phyloP scores from a whole-genome alignment of 2,113 vertebrate genomes.

The Rhinolophus ferrumequinum region DNA sequence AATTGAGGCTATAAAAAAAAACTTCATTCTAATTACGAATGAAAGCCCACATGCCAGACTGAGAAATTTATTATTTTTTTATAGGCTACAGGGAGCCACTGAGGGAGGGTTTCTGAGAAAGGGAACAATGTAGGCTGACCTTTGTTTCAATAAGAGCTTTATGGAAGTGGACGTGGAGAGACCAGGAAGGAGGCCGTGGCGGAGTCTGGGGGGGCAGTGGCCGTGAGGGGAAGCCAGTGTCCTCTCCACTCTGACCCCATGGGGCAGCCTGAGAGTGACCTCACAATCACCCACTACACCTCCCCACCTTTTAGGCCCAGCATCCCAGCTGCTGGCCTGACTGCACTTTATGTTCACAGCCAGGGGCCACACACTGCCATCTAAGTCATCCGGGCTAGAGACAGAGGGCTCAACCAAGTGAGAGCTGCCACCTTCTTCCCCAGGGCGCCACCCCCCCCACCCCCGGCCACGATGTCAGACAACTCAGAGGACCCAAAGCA shows the following conservation, averaged over 20 bases:
- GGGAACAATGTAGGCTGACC: neutral
- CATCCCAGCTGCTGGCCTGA: neutral
- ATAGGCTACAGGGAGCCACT: neutral
- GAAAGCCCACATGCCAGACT: neutral
- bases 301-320: neutral
- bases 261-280: constrained; percentile 39
- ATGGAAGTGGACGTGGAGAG: neutral
- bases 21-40: neutral
- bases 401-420: neutral
- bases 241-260: neutral
- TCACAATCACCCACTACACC: constrained; percentile 61
- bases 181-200: neutral
- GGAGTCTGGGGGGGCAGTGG: neutral
- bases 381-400: neutral
- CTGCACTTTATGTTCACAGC: neutral
- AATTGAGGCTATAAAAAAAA: neutral
- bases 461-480: neutral
- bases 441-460: rapidly evolving
- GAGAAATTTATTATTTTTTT: neutral
- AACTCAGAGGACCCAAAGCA: rapidly evolving
- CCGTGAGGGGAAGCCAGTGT: neutral
- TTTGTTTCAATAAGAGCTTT: neutral
- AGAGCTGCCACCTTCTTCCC: rapidly evolving
- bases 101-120: neutral
- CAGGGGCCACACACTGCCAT: neutral